Base-by-base conservation (phyloP, 1,140 invertebrate genomes). In the Steinernema khuongi region DNA sequence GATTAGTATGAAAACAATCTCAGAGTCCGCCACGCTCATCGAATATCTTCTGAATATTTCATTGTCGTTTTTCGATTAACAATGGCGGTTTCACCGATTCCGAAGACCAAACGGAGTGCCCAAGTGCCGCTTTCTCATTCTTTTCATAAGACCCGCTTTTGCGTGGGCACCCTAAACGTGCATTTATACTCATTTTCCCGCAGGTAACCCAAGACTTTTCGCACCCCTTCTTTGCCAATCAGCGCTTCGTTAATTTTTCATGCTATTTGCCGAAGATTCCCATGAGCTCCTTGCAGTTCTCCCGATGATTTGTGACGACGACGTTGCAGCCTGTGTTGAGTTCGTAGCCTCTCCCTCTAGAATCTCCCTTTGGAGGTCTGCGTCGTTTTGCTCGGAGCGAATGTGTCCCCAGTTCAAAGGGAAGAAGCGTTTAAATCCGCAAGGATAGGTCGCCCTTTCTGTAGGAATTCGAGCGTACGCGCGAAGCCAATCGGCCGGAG, bases 211-310 rank as follows among this genome's bases (percentile, higher is more conserved):
- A n/a, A n/a, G n/a, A n/a, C 22, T 2, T 60, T 60, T n/a, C 4
- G 50, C 22, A n/a, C 50, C 22, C 26, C 26, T 60, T 22, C 26
- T 60, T 60, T 22, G 14, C 19, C 50, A 60, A 60, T 60, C 50
- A 60, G 26, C 26, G 50, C 50, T 7, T 60, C 14, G 50, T 60
- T 14, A 60, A 60, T 60, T 22, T 60, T 60, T 60, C 26, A 60
- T 60, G 50, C 19, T 60, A 60, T 60, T 60, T 60, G 50, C 50
- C 50, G 50, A 60, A 22, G 50, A 60, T 60, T 60, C 50, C 50
- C 50, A 60, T 60, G 50, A 7, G 50, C 26, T 60, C 50, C 2
- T 22, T 60, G 50, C 50, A 26, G 14, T 26, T 60, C 50, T 7
- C 7, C 50, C 4, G 4, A 60, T 60, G 50, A 60, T 60, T 60